Percentiles rank a stretch among this genome's conserved stretches.
These are phyloP conservation scores for Choristoneura fumiferana DNA, from an alignment of 1,140 invertebrate species.

Conservation along the genomic window DNA sequence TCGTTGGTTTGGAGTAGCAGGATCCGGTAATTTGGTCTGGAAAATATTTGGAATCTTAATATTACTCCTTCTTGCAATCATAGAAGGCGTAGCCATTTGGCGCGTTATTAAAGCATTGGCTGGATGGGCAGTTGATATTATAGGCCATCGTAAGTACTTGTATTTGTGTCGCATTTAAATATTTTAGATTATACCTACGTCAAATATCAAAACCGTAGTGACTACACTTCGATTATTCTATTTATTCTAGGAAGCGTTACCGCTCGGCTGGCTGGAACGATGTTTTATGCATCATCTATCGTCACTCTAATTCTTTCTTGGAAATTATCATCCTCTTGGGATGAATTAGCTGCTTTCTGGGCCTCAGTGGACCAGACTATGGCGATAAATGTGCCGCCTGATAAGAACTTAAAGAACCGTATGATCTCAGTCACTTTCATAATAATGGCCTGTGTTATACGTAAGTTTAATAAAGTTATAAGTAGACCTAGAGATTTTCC, in stretches of 20 bases:
- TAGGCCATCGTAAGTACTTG: constrained; percentile 40
- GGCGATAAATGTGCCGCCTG: constrained; percentile 35
- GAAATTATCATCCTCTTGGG: constrained; percentile 40
- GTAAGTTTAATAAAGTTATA: too few relatives aligned
- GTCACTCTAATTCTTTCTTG: constrained; percentile 41
- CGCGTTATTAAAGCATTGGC: constrained; percentile 41
- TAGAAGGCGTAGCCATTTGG: constrained; percentile 35
- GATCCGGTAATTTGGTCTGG: constrained; percentile 21
- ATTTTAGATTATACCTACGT: too few relatives aligned
- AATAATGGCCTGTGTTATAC: constrained; percentile 29
- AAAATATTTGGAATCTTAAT: constrained; percentile 33
- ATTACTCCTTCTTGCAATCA: constrained; percentile 23
- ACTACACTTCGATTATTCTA: too few relatives aligned
- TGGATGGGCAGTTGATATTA: constrained; percentile 35
- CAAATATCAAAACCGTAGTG: too few relatives aligned
- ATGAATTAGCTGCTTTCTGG: constrained; percentile 37
- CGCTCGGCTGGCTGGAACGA: constrained; percentile 47
- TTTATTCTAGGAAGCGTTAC: constrained; percentile 45
- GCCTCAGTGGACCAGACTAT: constrained; percentile 35
- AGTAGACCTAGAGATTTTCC: too few relatives aligned
- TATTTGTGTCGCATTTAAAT: too few relatives aligned
- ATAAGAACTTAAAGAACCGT: constrained; percentile 31
- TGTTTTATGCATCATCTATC: constrained; percentile 46
- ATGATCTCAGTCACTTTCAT: constrained; percentile 33
- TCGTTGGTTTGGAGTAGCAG: constrained; percentile 25